Evolutionary conservation across 2,888 invertebrate genomes (phyloP).

Genomic region (Pammene fasciana): DNA sequence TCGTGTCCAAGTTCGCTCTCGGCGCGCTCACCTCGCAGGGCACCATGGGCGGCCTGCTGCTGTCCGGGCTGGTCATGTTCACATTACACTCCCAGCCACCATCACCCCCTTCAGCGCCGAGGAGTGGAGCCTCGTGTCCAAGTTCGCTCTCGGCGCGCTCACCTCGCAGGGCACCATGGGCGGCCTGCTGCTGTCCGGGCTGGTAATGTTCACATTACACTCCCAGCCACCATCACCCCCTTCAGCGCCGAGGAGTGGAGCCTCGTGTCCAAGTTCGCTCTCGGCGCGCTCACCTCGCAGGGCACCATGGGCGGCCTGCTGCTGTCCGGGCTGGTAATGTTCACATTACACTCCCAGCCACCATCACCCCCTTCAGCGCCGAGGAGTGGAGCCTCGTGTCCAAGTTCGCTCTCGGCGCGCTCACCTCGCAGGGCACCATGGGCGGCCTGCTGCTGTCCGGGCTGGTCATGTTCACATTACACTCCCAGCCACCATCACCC

Average conservation of each 20-base stretch:
- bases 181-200: conserved; percentile 94
- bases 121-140: conserved; percentile 83
- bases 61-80: conserved; percentile 91
- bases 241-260: conserved; percentile 78
- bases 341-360: too few species aligned
- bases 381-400: conserved; percentile 84
- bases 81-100: conserved; percentile 75
- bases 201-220: too few species aligned
- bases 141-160: conserved; percentile 91
- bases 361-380: conserved; percentile 63
- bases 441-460: conserved; percentile 96
- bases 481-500: conserved; percentile 60
- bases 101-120: conserved; percentile 83
- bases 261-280: conserved; percentile 88
- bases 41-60: conserved; percentile 95
- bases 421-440: conserved; percentile 97
- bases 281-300: conserved; percentile 95
- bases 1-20: conserved; percentile 89
- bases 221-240: conserved; percentile 64
- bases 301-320: conserved; percentile 97
- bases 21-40: conserved; percentile 96
- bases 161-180: conserved; percentile 98
- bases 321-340: conserved; percentile 92
- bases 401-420: conserved; percentile 90
- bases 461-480: conserved; percentile 83